phyloP scores from a whole-genome alignment of 2,888 invertebrate genomes.

The Leucophora obtusa region DNA sequence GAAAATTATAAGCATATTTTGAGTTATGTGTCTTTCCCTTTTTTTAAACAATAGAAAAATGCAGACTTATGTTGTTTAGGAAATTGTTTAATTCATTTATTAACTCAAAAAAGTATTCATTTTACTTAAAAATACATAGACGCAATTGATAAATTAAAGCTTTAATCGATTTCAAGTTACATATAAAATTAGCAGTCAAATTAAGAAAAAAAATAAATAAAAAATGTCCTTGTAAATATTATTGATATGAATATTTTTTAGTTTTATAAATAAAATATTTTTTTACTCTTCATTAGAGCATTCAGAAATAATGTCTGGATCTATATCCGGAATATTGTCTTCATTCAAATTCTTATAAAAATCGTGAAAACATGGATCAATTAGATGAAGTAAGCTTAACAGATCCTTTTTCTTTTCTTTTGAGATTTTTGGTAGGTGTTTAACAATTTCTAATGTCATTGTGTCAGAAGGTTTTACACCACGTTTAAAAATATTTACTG shows the following conservation, averaged over 20 bases:
- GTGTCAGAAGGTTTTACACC: not conserved
- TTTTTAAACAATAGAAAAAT: too few species aligned
- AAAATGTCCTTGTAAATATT: not conserved
- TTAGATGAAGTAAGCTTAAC: not conserved
- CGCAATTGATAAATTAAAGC: not conserved
- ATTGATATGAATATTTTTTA: not conserved
- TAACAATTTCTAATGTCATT: not conserved
- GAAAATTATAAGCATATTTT: not conserved
- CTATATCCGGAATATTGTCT: not conserved
- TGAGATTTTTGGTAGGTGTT: not conserved
- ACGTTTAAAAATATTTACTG: not conserved
- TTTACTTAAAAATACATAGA: not conserved
- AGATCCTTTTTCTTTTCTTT: not conserved
- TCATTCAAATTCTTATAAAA: not conserved
- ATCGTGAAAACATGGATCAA: conserved; percentile 6
- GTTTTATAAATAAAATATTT: not conserved
- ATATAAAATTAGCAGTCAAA: too few species aligned
- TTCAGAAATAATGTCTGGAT: too few species aligned
- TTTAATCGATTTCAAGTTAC: too few species aligned
- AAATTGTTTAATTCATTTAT: not conserved
- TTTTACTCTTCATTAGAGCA: not conserved
- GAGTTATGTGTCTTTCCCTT: not conserved
- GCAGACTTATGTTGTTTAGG: not conserved
- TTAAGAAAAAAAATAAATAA: not conserved
- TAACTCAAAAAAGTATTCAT: not conserved